Evolutionary conservation across 2,113 vertebrate species (phyloP), one percentile per base, ranked within the genome.

Genomic region (Glareola pratincola): DNA sequence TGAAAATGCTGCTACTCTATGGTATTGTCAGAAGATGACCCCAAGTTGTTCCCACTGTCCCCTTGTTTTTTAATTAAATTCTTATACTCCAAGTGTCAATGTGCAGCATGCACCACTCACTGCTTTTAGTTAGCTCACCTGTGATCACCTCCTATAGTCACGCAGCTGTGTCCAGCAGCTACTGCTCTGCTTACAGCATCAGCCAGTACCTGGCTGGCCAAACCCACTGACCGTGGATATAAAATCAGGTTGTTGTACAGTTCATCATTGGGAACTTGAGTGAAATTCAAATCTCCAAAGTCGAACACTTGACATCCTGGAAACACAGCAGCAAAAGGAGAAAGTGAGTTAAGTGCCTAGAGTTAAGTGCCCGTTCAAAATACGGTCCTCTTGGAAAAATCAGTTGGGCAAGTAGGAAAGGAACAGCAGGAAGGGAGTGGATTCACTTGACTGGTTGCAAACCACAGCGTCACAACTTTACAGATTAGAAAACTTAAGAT

Each of bases 71-170:
- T 18, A 51, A 30, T 34, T 36, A 39, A 62, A 37, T 32, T 82
- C 53, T 93, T 39, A 27, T 1, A 41, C 19, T 72, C 60, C 14
- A 43, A 74, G 18, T 16, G 24, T 64, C 64, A 82, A 20, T 23
- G 20, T 29, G 48, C 68, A 92, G 29, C 27, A 47, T 30, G 19
- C 60, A 59, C 23, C 68, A 23, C 16, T 16, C 12, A 5, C 6
- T 32, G 39, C 18, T 76, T 72, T 71, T 27, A 36, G 30, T 34
- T 48, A 45, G 64, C 97, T 96, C 91, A 99, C 99, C 99, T 99
- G 98, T 99, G 99, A 90, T 99, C 99, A 14, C 99, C 99, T 80
- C 99, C 99, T 48, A 99, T 92, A 75, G 99, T 99, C 94, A 99
- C 95, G 8, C 99, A 98, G 69, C 98, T 99, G 80, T 99, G 99